Percentiles rank a stretch among this genome's conserved stretches.
Conservation (phyloP, 92 coral and sea anemone genomes). For the Nematostella vectensis region DNA sequence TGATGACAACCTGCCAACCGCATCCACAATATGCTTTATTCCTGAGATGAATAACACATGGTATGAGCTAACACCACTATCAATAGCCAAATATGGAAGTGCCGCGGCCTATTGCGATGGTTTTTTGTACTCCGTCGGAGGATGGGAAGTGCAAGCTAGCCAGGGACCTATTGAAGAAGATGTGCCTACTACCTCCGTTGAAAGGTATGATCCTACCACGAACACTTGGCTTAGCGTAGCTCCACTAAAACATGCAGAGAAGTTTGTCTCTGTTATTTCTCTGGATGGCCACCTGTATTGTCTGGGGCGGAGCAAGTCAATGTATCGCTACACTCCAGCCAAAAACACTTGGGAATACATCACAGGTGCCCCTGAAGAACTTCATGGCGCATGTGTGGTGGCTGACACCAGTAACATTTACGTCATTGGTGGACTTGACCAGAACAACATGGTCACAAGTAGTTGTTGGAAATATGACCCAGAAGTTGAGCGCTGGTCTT, state of each 20-base stretch:
- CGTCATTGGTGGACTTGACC: conserved; percentile 14
- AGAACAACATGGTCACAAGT: conserved; percentile 5
- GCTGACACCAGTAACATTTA: conserved; percentile 5
- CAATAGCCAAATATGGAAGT: conserved; percentile 4
- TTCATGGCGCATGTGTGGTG: conserved; percentile 16
- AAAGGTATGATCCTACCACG: conserved; percentile 15
- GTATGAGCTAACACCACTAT: conserved; percentile 9
- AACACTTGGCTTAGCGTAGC: conserved; percentile 14
- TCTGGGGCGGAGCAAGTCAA: conserved; percentile 5
- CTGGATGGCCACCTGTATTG: conserved; percentile 10
- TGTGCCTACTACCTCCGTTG: conserved; percentile 6
- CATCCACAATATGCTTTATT: conserved; percentile 7
- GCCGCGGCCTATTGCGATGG: conserved; percentile 18
- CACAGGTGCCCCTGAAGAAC: background rate
- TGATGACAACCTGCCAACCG: conserved; percentile 13
- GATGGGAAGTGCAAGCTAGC: conserved; percentile 4
- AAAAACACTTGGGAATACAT: conserved; percentile 3
- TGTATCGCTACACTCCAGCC: conserved; percentile 6
- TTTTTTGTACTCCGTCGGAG: conserved; percentile 14
- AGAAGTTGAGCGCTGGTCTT: background rate
- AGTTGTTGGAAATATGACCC: conserved; percentile 9
- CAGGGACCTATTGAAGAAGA: background rate
- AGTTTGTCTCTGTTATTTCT: conserved; percentile 6
- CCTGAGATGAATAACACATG: conserved; percentile 1
- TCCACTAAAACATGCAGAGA: conserved; percentile 4